Evolutionary conservation across 1,140 invertebrate species (phyloP), one percentile per base, ranked within the genome.

Genomic region (Dufourea novaeangliae): DNA sequence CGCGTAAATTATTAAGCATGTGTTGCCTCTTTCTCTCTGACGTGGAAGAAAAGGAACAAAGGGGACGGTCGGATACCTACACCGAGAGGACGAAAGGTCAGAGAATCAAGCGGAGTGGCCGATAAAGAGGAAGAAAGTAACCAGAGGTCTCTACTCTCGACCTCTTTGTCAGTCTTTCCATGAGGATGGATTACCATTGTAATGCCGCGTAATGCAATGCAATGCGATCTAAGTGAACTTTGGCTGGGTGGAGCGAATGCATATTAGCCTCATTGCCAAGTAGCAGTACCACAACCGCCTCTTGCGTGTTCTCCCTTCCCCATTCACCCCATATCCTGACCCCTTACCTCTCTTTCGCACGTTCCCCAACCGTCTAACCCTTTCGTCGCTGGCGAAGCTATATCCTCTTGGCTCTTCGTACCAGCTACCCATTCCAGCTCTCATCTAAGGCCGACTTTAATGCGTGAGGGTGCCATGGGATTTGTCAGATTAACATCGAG

Each of bases 1-100:
- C 71, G 68, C 72, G 87, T 88, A 87, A 88, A 88, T 88, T 88
- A 88, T 88, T 88, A 87, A 88, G 86, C 87, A 85, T 85, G 82
- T 82, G 87, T 88, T 85, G 82, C 79, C 82, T 79, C 86, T 82
- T 72, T 82, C 81, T 80, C 80, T 64, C 46, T 25, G 44, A 27
- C 34, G 25, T 68, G 46, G 62, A 59, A 44, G 37, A 6, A 27
- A 69, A 22, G 57, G 44, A 44, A 39, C 32, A 10, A 12, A 54
- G 22, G 37, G 27, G 67, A 20, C n/a, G 22, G 44, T n/a, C n/a
- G 29, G n/a, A 41, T 34, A 34, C 20, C 1, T 17, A 1, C 17
- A 41, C 7, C 34, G 57, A 34, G 57, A 68, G 46, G 71, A 75
- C 50, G 70, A 75, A 69, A 79, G 75, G 69, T 71, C 77, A 66